Evolutionary conservation across 1,140 invertebrate species (phyloP).

Genomic region (Oreohelix idahoensis): DNA sequence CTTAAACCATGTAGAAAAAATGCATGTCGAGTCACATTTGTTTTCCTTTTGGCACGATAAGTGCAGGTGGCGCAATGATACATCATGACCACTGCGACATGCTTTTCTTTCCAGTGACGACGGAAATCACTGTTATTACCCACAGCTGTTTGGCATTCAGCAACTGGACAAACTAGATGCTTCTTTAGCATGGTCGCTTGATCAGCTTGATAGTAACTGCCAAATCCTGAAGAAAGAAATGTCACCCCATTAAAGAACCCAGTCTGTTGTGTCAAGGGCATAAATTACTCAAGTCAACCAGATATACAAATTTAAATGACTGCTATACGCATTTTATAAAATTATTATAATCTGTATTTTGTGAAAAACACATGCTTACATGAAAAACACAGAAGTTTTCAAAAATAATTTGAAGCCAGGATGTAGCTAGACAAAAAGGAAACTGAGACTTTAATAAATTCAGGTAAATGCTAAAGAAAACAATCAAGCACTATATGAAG

Average conservation of each 20-base stretch:
- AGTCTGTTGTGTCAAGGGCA: background rate
- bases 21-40: constrained; percentile 6
- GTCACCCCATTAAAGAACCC: constrained; percentile 11
- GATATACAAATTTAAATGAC: background rate
- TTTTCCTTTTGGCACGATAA: constrained; percentile 18
- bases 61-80: constrained; percentile 3
- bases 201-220: background rate
- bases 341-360: background rate
- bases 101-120: constrained; percentile 30
- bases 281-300: background rate
- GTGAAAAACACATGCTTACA: background rate
- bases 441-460: too few relatives aligned
- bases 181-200: background rate
- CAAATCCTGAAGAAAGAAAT: constrained; percentile 19
- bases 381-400: background rate
- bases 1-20: background rate
- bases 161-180: constrained; percentile 22
- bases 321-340: background rate
- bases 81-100: constrained; percentile 2
- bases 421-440: too few relatives aligned
- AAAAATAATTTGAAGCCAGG: too few relatives aligned
- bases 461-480: background rate
- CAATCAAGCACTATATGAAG: background rate
- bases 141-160: constrained; percentile 13
- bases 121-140: constrained; percentile 10